phyloP scores from a whole-genome alignment of 2,797 vertebrate genomes.

The Phoeniculus purpureus region DNA sequence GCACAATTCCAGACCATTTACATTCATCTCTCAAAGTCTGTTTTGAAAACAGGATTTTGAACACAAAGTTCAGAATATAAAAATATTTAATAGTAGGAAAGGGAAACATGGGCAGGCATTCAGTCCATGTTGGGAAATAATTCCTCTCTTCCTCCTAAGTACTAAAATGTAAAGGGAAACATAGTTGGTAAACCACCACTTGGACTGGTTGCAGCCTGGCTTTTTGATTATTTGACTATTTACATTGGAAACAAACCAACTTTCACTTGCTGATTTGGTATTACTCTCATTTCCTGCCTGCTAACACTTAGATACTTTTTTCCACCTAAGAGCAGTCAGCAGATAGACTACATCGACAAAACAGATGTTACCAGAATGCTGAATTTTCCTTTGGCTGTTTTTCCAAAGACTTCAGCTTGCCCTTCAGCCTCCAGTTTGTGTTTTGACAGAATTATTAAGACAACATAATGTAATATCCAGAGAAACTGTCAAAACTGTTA shows the following conservation, averaged over 20 bases:
- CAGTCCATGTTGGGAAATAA: slow-evolving; percentile 28
- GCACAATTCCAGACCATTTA: slow-evolving; percentile 41
- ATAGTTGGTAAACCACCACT: slow-evolving; percentile 60
- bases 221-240: slow-evolving; percentile 59
- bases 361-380: slow-evolving; percentile 57
- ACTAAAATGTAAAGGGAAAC: slow-evolving; percentile 48
- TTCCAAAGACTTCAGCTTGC: not conserved
- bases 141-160: not conserved
- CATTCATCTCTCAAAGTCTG: slow-evolving; percentile 18
- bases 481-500: not conserved
- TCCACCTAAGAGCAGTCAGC: slow-evolving; percentile 18
- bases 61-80: slow-evolving; percentile 42
- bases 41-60: slow-evolving; percentile 53
- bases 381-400: slow-evolving; percentile 35
- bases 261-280: slow-evolving; percentile 45
- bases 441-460: not conserved
- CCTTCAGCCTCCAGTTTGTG: not conserved
- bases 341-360: slow-evolving; percentile 60
- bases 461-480: not conserved
- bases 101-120: slow-evolving; percentile 5
- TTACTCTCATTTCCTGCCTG: slow-evolving; percentile 62
- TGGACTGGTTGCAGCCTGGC: slow-evolving; percentile 38
- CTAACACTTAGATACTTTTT: slow-evolving; percentile 63
- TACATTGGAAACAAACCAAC: slow-evolving; percentile 47
- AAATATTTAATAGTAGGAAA: slow-evolving; percentile 46